Percentiles rank a stretch among this genome's conserved stretches.
Conservation (phyloP, 2,888 invertebrate genomes). For the Uropetala carovei region DNA sequence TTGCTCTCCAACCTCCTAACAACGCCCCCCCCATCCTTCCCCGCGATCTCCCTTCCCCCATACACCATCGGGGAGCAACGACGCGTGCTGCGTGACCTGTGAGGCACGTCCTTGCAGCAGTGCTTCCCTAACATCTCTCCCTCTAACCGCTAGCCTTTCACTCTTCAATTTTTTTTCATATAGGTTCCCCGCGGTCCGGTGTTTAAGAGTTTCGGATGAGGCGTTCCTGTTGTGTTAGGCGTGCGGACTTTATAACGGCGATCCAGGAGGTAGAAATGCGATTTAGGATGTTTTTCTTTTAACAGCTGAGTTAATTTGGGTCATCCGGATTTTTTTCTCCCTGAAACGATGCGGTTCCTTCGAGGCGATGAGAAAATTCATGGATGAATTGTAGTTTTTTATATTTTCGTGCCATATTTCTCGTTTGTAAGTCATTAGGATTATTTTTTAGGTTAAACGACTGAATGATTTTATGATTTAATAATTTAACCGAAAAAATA, state of each 20-base stretch:
- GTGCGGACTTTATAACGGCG: not conserved
- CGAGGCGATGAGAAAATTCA: not conserved
- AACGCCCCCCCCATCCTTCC: not conserved
- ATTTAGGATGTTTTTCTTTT: not conserved
- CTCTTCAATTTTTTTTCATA: not conserved
- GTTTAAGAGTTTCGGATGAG: not conserved
- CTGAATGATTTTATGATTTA: not conserved
- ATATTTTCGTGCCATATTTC: not conserved
- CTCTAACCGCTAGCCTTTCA: not conserved
- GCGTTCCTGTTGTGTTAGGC: not conserved
- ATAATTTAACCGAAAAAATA: no score
- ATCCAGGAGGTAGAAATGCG: not conserved
- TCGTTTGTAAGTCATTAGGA: not conserved
- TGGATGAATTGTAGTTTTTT: not conserved
- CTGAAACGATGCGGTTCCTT: not conserved
- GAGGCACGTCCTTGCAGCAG: slow-evolving; percentile 10
- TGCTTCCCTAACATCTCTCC: not conserved
- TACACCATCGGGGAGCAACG: not conserved
- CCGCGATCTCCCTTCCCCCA: not conserved
- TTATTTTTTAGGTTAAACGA: not conserved
- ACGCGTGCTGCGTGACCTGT: slow-evolving; percentile 16
- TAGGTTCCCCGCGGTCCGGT: not conserved
- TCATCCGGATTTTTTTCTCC: not conserved
- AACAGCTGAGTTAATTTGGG: not conserved
- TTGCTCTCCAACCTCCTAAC: not conserved